phyloP scores from a whole-genome alignment of 2,797 vertebrate species.

The Pipistrellus nathusii region DNA sequence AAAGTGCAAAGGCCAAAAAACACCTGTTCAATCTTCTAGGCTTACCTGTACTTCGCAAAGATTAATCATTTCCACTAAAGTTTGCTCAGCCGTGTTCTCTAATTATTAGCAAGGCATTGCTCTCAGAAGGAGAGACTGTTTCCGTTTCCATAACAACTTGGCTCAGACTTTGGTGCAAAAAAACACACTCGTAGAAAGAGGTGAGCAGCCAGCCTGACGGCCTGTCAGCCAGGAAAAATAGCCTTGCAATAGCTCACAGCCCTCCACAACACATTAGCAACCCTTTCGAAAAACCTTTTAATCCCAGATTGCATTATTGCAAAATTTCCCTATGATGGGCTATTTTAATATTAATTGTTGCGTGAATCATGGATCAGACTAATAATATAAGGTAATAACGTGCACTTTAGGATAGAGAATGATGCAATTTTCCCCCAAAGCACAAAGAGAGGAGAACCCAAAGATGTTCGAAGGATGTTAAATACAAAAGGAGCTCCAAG shows the following conservation, averaged over 20 bases:
- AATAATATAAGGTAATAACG: conserved; percentile 59
- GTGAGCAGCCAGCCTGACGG: conserved; percentile 32
- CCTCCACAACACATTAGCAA: conserved; percentile 60
- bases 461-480: conserved; percentile 42
- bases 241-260: not conserved
- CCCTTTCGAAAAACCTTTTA: conserved; percentile 50
- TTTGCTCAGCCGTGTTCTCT: conserved; percentile 69
- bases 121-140: conserved; percentile 64
- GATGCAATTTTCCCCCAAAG: conserved; percentile 26
- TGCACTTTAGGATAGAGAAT: conserved; percentile 61
- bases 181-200: conserved; percentile 37
- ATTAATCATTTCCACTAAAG: conserved; percentile 63
- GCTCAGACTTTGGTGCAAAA: conserved; percentile 36
- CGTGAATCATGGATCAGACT: conserved; percentile 41
- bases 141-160: conserved; percentile 81
- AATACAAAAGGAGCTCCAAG: conserved; percentile 45
- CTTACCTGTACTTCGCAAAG: conserved; percentile 53
- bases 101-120: conserved; percentile 69
- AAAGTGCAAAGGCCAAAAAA: conserved; percentile 68
- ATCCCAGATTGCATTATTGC: conserved; percentile 60
- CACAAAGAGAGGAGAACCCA: conserved; percentile 52
- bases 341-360: conserved; percentile 75
- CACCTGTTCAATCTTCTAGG: conserved; percentile 73
- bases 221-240: conserved; percentile 32
- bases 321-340: conserved; percentile 62